Evolutionary conservation across 2,888 invertebrate genomes (phyloP).

Genomic region (Gandaritis pyraliata): DNA sequence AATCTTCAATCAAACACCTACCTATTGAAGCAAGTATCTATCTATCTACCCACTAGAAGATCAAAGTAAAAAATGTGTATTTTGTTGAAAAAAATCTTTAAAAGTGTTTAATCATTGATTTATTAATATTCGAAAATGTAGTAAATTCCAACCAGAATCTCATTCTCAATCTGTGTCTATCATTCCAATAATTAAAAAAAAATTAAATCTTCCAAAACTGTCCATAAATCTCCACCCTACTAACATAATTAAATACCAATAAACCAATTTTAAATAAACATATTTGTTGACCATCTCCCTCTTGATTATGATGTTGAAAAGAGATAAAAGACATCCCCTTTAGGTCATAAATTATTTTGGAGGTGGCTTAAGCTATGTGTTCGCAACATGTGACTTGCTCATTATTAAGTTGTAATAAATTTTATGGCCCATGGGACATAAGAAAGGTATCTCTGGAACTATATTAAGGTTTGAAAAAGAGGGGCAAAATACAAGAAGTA

Average conservation of each 20-base stretch:
- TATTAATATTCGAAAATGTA: background rate
- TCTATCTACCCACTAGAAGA: too few relatives aligned
- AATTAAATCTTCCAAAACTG: too few relatives aligned
- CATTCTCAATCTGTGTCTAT: conserved; percentile 8
- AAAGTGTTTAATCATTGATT: background rate
- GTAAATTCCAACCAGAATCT: conserved; percentile 21
- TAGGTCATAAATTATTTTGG: conserved; percentile 74
- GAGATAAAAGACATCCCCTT: conserved; percentile 40
- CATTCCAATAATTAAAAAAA: conserved; percentile 20
- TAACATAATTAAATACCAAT: conserved; percentile 76
- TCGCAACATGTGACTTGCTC: conserved; percentile 71
- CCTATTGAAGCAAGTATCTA: too few relatives aligned
- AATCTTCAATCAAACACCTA: too few relatives aligned
- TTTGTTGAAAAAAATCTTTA: too few relatives aligned
- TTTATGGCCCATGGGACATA: conserved; percentile 64
- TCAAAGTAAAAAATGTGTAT: too few relatives aligned
- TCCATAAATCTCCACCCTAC: conserved; percentile 49
- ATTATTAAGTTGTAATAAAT: conserved; percentile 82
- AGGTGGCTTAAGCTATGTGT: conserved; percentile 66
- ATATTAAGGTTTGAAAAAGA: conserved; percentile 8
- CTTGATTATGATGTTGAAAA: conserved; percentile 42
- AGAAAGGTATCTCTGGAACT: conserved; percentile 57
- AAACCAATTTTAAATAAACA: conserved; percentile 75
- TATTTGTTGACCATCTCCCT: conserved; percentile 50
- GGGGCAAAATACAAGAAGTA: background rate